A percentile compares a stretch with the other conserved stretches of the same genome.
Conservation (phyloP, 2,888 invertebrate species). For the Acrocera orbiculus region DNA sequence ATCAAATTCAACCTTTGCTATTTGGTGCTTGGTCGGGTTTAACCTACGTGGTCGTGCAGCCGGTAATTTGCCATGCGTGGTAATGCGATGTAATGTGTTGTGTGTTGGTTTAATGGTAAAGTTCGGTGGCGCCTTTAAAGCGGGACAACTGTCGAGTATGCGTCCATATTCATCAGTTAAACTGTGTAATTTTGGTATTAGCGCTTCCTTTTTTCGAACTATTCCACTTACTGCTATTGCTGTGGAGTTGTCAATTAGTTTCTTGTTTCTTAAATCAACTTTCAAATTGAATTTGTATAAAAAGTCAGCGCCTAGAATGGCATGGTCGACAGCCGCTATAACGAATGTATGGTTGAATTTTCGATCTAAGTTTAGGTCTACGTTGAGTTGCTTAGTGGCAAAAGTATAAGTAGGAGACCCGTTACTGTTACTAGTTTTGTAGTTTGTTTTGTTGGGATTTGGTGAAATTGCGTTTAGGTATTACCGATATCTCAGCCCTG, state of each 20-base stretch:
- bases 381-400: background rate
- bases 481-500: background rate
- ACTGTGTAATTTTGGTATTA: background rate
- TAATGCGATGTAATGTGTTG: constrained; percentile 6
- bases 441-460: too few species aligned
- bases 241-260: background rate
- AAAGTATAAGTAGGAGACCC: background rate
- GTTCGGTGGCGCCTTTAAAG: background rate
- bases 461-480: background rate
- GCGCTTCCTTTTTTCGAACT: background rate
- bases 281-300: constrained; percentile 1
- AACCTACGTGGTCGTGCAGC: constrained; percentile 9
- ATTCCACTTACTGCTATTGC: background rate
- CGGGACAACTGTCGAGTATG: background rate
- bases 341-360: background rate
- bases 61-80: constrained; percentile 9
- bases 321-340: constrained; percentile 1
- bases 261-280: constrained; percentile 1
- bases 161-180: background rate
- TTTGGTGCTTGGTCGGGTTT: constrained; percentile 13
- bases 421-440: too few species aligned
- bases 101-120: background rate
- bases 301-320: constrained; percentile 1
- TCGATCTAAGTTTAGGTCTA: background rate
- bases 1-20: constrained; percentile 14